Conservation (phyloP, 2,888 invertebrate species). For the Penaeus monodon region DNA sequence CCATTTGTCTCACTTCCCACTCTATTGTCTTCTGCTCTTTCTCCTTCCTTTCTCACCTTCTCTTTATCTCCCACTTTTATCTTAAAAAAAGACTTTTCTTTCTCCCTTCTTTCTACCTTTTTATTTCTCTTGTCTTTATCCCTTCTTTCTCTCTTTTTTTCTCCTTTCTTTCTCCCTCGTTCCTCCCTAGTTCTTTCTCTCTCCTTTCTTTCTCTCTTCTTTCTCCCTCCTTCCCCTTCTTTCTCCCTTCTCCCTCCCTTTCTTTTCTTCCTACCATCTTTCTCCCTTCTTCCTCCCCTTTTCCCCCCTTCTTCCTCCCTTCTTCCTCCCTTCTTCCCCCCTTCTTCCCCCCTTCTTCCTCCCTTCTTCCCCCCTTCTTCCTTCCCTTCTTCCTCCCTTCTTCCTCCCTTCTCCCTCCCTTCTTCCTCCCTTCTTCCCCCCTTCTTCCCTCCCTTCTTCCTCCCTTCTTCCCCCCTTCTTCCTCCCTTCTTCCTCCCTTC, state of each 20-base stretch:
- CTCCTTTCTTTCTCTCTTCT: neutral
- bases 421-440: neutral
- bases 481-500: neutral
- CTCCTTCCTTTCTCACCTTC: no score
- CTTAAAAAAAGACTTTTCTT: no score
- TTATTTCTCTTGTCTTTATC: no score
- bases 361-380: neutral
- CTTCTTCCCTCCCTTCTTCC: neutral
- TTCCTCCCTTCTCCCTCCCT: neutral
- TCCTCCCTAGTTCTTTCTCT: neutral
- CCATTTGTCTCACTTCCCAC: no score
- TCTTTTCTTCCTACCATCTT: neutral
- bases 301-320: neutral
- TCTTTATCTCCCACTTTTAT: no score
- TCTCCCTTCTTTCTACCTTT: no score
- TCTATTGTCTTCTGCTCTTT: no score
- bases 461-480: neutral
- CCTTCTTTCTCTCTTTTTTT: neutral
- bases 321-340: neutral
- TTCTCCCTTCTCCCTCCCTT: neutral
- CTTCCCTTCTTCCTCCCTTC: neutral
- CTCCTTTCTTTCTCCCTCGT: neutral
- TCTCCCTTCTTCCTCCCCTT: neutral
- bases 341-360: no score
- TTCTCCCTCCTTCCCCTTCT: no score